phyloP scores from a whole-genome alignment of 2,797 vertebrate species.

The Rhodeus uyekii region DNA sequence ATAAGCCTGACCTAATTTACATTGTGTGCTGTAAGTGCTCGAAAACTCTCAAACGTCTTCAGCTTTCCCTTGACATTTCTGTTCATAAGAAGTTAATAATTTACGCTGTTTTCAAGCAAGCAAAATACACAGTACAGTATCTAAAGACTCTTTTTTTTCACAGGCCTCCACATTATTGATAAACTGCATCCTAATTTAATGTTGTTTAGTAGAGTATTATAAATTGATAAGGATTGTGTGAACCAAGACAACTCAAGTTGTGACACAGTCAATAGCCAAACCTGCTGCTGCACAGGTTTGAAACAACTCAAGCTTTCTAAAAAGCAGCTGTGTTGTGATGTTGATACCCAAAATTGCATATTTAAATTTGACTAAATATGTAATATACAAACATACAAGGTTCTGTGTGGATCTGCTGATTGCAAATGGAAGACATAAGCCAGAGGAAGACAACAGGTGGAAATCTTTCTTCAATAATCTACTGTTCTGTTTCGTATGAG shows the following conservation, averaged over 20 bases:
- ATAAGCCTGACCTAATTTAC: conserved; percentile 42
- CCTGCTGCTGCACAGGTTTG: background rate
- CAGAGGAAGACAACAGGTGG: background rate
- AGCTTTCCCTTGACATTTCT: conserved; percentile 40
- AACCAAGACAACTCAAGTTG: background rate
- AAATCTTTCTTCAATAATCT: conserved; percentile 21
- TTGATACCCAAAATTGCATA: background rate
- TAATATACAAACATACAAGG: background rate
- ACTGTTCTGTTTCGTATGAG: conserved; percentile 27
- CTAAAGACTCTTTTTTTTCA: background rate
- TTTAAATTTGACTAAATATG: background rate
- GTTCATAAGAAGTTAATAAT: conserved; percentile 29
- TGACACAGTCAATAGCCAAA: background rate
- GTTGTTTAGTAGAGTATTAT: background rate
- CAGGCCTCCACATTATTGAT: background rate
- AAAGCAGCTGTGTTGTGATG: background rate
- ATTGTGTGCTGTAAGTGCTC: background rate
- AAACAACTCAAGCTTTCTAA: background rate
- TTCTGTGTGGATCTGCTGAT: background rate
- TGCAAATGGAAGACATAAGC: background rate
- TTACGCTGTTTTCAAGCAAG: conserved; percentile 7
- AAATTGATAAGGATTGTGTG: background rate
- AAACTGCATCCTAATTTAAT: background rate
- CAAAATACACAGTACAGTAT: background rate
- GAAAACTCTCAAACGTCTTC: conserved; percentile 5